Evolutionary conservation across 2,797 vertebrate genomes (phyloP).

Genomic region (Sebastes nivosus): DNA sequence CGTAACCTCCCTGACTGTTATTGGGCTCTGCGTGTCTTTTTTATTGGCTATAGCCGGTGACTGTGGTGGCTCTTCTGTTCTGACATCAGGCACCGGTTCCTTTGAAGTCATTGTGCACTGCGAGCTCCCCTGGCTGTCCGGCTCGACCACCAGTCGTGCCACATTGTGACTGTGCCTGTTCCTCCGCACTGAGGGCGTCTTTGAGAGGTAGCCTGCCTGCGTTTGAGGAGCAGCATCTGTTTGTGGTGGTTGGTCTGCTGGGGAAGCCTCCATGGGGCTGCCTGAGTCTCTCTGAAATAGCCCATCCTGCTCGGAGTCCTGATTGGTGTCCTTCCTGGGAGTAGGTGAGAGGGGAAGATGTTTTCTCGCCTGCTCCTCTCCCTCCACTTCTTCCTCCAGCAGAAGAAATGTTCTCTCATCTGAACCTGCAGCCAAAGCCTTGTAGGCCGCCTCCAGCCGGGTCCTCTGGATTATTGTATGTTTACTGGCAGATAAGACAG

Average conservation of each 20-base stretch:
- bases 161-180: slow-evolving; percentile 46
- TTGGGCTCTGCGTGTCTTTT: not conserved
- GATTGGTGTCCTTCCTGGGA: not conserved
- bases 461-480: slow-evolving; percentile 24
- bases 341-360: slow-evolving; percentile 10
- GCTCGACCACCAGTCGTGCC: slow-evolving; percentile 72
- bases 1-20: not conserved
- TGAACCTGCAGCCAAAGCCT: slow-evolving; percentile 31
- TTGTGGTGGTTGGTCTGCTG: slow-evolving; percentile 44
- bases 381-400: slow-evolving; percentile 67
- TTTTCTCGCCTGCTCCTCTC: slow-evolving; percentile 38
- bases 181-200: not conserved
- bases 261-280: slow-evolving; percentile 67
- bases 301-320: not conserved
- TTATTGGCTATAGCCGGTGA: not conserved
- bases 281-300: slow-evolving; percentile 32
- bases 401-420: slow-evolving; percentile 52
- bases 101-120: slow-evolving; percentile 11
- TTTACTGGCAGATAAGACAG: slow-evolving; percentile 29
- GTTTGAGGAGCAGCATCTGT: slow-evolving; percentile 3
- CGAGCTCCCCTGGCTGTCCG: slow-evolving; percentile 71
- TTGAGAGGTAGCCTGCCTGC: not conserved
- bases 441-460: slow-evolving; percentile 57
- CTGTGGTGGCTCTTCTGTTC: not conserved
- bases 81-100: slow-evolving; percentile 13